Percentiles rank a stretch among this genome's conserved stretches.
Conservation (phyloP, 2,113 vertebrate species). For the Phrynosoma platyrhinos region DNA sequence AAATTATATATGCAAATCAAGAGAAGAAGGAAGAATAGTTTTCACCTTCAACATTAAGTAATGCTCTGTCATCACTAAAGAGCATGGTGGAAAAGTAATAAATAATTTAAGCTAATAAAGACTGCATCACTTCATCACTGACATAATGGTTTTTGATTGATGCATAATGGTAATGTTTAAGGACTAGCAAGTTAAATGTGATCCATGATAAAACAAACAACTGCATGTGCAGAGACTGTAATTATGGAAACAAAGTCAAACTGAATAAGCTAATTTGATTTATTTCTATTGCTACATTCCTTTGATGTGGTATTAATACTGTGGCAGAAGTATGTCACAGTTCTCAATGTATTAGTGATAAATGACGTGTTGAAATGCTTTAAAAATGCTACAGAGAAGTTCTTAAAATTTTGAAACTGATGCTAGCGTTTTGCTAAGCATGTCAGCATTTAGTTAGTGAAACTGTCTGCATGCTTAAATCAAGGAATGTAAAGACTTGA, state of each 20-base stretch:
- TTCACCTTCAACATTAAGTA: constrained; percentile 6
- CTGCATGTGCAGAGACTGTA: not conserved
- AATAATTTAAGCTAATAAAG: not conserved
- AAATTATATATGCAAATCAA: not conserved
- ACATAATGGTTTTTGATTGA: not conserved
- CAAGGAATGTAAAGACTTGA: not conserved
- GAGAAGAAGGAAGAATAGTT: not conserved
- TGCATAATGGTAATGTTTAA: not conserved
- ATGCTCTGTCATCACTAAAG: not conserved
- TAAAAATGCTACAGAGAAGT: not conserved
- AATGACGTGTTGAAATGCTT: not conserved
- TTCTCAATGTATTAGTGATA: not conserved
- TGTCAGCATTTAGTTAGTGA: not conserved
- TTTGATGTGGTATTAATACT: not conserved
- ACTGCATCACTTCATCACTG: not conserved
- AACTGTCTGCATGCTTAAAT: not conserved
- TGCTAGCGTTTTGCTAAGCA: not conserved
- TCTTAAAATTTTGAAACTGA: not conserved
- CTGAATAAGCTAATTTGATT: not conserved
- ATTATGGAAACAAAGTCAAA: not conserved
- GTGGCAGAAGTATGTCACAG: not conserved
- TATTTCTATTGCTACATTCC: not conserved
- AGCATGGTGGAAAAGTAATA: not conserved
- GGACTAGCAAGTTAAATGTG: not conserved
- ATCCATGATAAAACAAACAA: constrained; percentile 11